These are phyloP conservation scores for Apomyelois bistriatella DNA, from an alignment of 2,888 invertebrate genomes.

Conservation along the genomic window DNA sequence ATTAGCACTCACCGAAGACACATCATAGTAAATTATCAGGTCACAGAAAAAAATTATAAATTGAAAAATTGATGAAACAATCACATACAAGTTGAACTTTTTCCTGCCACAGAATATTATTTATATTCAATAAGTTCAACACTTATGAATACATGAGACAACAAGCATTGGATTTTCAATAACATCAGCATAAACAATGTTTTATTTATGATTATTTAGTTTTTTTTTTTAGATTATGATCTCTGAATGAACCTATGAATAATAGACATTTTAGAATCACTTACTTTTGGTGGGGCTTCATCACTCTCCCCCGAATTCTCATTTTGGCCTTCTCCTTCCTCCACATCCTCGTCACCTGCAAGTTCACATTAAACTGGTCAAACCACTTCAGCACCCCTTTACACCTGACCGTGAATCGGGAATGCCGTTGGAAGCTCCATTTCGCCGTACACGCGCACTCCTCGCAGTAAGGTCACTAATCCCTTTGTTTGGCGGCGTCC, in stretches of 20 bases:
- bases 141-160: no score
- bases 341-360: constrained; percentile 85
- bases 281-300: constrained; percentile 82
- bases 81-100: no score
- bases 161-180: no score
- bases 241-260: neutral
- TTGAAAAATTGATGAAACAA: no score
- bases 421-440: constrained; percentile 41
- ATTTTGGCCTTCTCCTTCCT: constrained; percentile 82
- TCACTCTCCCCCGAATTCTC: constrained; percentile 89
- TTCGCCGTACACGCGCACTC: constrained; percentile 53
- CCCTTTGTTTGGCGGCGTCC: constrained; percentile 88
- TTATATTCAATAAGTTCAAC: no score
- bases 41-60: no score
- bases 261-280: constrained; percentile 16
- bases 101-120: no score
- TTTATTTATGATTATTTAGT: no score
- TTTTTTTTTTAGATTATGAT: no score
- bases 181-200: no score
- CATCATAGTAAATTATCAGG: no score
- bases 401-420: constrained; percentile 43
- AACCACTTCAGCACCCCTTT: constrained; percentile 49
- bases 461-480: constrained; percentile 82
- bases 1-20: no score
- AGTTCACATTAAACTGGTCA: constrained; percentile 66